These are phyloP conservation scores for Scelioninae gen. 2 DNA, from an alignment of 2,888 invertebrate species.

Conservation along the genomic window DNA sequence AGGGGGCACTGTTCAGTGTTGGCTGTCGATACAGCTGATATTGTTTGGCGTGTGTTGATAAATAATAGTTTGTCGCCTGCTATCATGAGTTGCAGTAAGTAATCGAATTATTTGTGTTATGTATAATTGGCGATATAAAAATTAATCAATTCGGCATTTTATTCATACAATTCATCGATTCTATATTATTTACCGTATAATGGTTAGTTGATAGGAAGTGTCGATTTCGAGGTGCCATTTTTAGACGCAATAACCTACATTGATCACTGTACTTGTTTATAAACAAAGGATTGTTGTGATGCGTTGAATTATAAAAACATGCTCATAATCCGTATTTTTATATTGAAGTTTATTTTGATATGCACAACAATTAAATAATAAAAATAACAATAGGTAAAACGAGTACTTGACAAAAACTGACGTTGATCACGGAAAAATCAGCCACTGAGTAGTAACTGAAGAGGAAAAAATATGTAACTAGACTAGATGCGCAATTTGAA, in stretches of 20 bases:
- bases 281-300: slow-evolving; percentile 30
- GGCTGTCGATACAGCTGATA: slow-evolving; percentile 52
- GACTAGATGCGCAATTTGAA: too few relatives aligned
- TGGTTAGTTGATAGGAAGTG: slow-evolving; percentile 23
- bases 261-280: slow-evolving; percentile 11
- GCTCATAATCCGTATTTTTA: too few relatives aligned
- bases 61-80: slow-evolving; percentile 44
- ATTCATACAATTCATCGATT: not conserved
- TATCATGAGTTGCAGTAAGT: slow-evolving; percentile 51
- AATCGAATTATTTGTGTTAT: slow-evolving; percentile 34
- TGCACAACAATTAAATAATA: too few relatives aligned
- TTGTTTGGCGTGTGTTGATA: slow-evolving; percentile 48
- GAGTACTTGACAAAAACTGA: too few relatives aligned
- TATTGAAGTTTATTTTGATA: too few relatives aligned
- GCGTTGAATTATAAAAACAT: too few relatives aligned
- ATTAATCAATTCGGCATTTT: not conserved
- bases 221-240: slow-evolving; percentile 10
- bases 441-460: too few relatives aligned
- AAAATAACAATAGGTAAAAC: too few relatives aligned
- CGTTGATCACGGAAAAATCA: too few relatives aligned
- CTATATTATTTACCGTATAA: slow-evolving; percentile 40
- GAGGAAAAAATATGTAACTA: too few relatives aligned
- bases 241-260: slow-evolving; percentile 51
- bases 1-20: slow-evolving; percentile 36
- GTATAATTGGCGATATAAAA: too few relatives aligned